Conservation (phyloP, 2,888 invertebrate species). For the Drosophila cognata region DNA sequence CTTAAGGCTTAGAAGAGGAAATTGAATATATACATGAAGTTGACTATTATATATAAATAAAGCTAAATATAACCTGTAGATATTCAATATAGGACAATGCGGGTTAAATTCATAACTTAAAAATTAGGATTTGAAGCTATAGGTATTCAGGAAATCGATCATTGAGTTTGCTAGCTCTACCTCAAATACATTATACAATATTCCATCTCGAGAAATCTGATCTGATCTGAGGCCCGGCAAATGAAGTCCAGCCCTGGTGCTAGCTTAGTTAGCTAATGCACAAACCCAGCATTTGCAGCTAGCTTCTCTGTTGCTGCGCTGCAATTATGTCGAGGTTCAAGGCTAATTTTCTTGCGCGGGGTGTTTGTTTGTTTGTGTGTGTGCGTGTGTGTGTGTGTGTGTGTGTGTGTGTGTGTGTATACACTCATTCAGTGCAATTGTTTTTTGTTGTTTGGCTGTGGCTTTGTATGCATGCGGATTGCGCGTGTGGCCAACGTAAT, state of each 20-base stretch:
- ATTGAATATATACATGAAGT: background rate
- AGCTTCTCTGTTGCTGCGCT: constrained; percentile 49
- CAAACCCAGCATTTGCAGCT: constrained; percentile 30
- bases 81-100: background rate
- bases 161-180: background rate
- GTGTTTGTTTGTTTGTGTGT: constrained; percentile 3
- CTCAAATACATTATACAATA: too few relatives aligned
- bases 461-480: constrained; percentile 55
- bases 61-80: background rate
- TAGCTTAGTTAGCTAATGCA: constrained; percentile 46
- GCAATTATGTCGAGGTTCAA: constrained; percentile 78
- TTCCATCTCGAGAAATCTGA: background rate
- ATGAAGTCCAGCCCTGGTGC: constrained; percentile 20
- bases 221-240: background rate
- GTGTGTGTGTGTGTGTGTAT: constrained; percentile 22
- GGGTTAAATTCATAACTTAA: background rate
- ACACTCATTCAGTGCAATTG: constrained; percentile 45
- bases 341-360: constrained; percentile 71
- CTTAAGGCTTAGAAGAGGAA: background rate
- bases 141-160: background rate
- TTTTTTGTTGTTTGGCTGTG: constrained; percentile 23
- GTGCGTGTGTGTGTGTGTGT: constrained; percentile 16
- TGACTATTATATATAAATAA: background rate
- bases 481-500: constrained; percentile 75
- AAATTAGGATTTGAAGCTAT: background rate